Evolutionary conservation across 2,888 invertebrate species (phyloP).

Genomic region (Amphipoea lucens): DNA sequence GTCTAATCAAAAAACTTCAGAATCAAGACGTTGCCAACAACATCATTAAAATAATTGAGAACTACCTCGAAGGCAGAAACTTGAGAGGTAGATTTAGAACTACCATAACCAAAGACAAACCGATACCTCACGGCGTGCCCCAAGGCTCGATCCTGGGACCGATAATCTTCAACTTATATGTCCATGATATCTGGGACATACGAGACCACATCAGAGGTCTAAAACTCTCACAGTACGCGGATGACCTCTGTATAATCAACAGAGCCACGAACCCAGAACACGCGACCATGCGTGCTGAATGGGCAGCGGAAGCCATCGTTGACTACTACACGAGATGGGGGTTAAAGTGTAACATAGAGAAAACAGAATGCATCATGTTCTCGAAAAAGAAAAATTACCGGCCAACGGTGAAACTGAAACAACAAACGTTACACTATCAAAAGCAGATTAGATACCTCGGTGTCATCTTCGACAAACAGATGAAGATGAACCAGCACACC

Average conservation of each 20-base stretch:
- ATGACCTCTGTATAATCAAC: constrained; percentile 33
- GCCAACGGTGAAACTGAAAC: constrained; percentile 22
- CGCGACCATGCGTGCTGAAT: constrained; percentile 1
- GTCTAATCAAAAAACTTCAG: not conserved
- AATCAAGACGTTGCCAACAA: too few relatives aligned
- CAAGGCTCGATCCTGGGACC: not conserved
- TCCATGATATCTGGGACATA: constrained; percentile 13
- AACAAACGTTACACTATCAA: constrained; percentile 15
- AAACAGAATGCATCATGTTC: constrained; percentile 34
- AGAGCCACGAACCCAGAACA: constrained; percentile 14
- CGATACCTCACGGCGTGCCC: not conserved
- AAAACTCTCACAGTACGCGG: constrained; percentile 33
- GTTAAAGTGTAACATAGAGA: constrained; percentile 23
- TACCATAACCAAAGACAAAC: too few relatives aligned
- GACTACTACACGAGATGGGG: constrained; percentile 27
- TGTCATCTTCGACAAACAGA: constrained; percentile 42
- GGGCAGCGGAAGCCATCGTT: constrained; percentile 11
- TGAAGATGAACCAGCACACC: constrained; percentile 44
- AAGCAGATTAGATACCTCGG: constrained; percentile 40
- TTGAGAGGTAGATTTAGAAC: too few relatives aligned
- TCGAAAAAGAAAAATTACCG: constrained; percentile 23
- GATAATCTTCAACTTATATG: not conserved
- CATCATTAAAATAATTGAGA: too few relatives aligned
- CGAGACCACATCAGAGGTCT: constrained; percentile 27
- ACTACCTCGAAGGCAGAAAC: too few relatives aligned